Evolutionary conservation across 2,797 vertebrate genomes (phyloP).

Genomic region (Neosalanx taihuensis): DNA sequence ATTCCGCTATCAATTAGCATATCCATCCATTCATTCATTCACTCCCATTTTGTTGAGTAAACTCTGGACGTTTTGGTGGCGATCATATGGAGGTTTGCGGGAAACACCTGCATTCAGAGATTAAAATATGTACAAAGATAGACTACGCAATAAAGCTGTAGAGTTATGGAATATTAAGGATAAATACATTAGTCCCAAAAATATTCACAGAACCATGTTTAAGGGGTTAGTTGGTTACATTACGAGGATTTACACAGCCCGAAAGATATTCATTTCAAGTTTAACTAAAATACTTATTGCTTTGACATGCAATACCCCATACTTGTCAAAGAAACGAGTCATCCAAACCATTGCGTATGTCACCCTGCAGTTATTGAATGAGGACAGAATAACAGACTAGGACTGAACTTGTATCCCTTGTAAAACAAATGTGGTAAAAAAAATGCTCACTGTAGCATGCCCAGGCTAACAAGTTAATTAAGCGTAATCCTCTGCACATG

Average conservation of each 20-base stretch:
- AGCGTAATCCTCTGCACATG: constrained; percentile 78
- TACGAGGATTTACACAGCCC: not conserved
- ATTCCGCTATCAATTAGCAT: not conserved
- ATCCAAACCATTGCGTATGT: constrained; percentile 4
- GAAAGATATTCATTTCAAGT: not conserved
- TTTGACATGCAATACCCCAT: constrained; percentile 4
- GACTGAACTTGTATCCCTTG: constrained; percentile 33
- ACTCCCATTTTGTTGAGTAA: not conserved
- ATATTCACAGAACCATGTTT: not conserved
- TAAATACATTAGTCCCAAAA: not conserved
- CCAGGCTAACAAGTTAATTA: constrained; percentile 65
- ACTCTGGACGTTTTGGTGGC: not conserved
- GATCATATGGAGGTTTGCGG: not conserved
- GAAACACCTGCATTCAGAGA: not conserved
- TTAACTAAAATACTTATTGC: not conserved
- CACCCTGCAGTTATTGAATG: constrained; percentile 18
- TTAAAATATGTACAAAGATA: not conserved
- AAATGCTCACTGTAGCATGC: constrained; percentile 40
- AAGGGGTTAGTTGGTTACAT: not conserved
- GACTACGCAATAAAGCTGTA: too few species aligned
- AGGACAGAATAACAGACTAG: constrained; percentile 13
- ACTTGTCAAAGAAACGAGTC: constrained; percentile 9
- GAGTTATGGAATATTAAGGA: not conserved
- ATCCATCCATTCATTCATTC: too few species aligned
- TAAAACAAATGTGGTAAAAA: constrained; percentile 47